Conservation (phyloP, 2,113 vertebrate species). For the Gadus macrocephalus region DNA sequence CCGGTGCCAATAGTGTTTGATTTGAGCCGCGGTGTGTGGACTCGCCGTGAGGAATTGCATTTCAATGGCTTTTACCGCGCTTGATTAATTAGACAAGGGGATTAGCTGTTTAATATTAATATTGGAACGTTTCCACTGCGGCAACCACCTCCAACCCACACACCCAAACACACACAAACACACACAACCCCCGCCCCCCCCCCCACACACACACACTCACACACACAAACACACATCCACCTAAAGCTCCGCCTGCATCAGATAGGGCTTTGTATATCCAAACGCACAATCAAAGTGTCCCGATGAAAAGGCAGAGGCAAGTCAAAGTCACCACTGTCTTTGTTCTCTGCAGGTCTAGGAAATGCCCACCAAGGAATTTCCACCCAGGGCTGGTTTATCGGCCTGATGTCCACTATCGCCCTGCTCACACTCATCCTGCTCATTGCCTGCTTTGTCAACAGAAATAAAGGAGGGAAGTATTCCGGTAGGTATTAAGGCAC, state of each 20-base stretch:
- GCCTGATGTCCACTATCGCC: slow-evolving; percentile 92
- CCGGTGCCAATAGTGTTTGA: slow-evolving; percentile 42
- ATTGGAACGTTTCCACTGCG: slow-evolving; percentile 49
- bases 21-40: slow-evolving; percentile 24
- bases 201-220: background rate
- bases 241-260: slow-evolving; percentile 30
- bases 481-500: slow-evolving; percentile 78
- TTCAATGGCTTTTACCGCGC: slow-evolving; percentile 52
- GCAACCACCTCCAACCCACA: slow-evolving; percentile 3
- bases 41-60: slow-evolving; percentile 58
- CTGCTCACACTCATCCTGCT: slow-evolving; percentile 87
- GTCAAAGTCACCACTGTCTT: slow-evolving; percentile 59
- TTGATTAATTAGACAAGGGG: slow-evolving; percentile 73
- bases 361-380: slow-evolving; percentile 85
- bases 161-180: no score
- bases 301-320: slow-evolving; percentile 51
- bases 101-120: slow-evolving; percentile 75
- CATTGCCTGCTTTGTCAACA: slow-evolving; percentile 91
- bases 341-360: slow-evolving; percentile 77
- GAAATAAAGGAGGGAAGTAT: slow-evolving; percentile 96
- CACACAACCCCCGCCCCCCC: background rate
- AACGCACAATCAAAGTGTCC: slow-evolving; percentile 63
- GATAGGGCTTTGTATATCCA: slow-evolving; percentile 51
- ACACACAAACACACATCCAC: background rate
- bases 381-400: slow-evolving; percentile 96